These are phyloP conservation scores for Mus spicilegus DNA, from an alignment of 2,113 vertebrate genomes.

Conservation along the genomic window DNA sequence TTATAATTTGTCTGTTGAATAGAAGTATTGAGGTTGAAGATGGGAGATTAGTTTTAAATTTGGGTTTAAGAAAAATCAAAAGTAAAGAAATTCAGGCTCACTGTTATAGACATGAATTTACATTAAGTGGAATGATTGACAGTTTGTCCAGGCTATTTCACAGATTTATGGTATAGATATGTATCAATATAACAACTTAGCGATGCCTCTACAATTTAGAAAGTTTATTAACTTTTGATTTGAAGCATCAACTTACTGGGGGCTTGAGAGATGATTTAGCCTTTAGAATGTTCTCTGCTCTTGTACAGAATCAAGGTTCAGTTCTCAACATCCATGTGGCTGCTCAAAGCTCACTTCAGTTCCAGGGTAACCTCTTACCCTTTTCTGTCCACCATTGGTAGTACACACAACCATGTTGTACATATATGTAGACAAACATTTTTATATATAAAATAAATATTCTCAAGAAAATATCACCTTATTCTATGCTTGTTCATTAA, in stretches of 20 bases:
- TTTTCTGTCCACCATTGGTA: background rate
- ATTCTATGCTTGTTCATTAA: background rate
- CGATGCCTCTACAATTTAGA: background rate
- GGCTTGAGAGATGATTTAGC: background rate
- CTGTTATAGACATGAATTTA: background rate
- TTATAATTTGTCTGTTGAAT: constrained; percentile 1
- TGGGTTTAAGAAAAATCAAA: background rate
- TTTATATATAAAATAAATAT: background rate
- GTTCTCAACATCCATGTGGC: background rate
- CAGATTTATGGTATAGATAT: background rate
- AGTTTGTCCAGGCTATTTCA: background rate
- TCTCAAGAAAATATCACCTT: background rate
- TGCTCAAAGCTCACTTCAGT: background rate
- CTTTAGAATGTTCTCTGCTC: background rate
- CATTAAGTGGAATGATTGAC: background rate
- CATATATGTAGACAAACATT: background rate
- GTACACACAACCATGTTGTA: background rate
- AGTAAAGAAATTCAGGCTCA: background rate
- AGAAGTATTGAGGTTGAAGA: constrained; percentile 29
- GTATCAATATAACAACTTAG: background rate
- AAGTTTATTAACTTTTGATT: background rate
- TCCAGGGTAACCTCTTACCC: background rate
- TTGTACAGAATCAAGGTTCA: background rate
- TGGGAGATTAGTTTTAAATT: constrained; percentile 21
- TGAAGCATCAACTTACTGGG: background rate